A percentile compares a stretch with the other conserved stretches of the same genome.
These are phyloP conservation scores for Pedetes capensis DNA, from an alignment of 2,113 vertebrate genomes.

Conservation along the genomic window DNA sequence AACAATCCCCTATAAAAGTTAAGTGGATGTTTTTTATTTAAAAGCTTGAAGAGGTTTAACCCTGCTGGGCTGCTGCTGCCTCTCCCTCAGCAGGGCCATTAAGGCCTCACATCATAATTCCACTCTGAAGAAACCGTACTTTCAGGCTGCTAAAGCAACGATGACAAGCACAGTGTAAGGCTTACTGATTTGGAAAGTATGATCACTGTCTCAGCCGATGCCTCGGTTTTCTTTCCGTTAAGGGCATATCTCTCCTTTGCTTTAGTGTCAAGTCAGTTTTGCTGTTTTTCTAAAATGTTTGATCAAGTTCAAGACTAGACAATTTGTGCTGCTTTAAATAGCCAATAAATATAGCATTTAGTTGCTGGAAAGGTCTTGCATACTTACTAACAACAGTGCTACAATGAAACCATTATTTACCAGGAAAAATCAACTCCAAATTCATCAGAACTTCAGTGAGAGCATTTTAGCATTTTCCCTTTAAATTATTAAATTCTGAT, in stretches of 20 bases:
- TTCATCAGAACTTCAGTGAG: not conserved
- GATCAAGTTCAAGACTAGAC: slow-evolving; percentile 16
- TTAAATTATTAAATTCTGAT: not conserved
- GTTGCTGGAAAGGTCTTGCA: not conserved
- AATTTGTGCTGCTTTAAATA: not conserved
- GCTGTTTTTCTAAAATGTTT: not conserved
- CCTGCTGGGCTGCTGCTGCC: not conserved
- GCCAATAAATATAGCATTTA: not conserved
- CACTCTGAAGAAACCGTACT: not conserved
- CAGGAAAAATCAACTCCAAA: slow-evolving; percentile 6
- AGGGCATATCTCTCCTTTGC: not conserved
- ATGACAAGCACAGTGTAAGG: not conserved
- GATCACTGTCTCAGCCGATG: not conserved
- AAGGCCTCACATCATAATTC: not conserved
- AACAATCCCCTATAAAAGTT: slow-evolving; percentile 60
- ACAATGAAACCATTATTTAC: not conserved
- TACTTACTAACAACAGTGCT: not conserved
- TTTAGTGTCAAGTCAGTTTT: not conserved
- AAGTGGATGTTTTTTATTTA: slow-evolving; percentile 64
- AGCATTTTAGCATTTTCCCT: not conserved
- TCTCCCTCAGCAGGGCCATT: not conserved
- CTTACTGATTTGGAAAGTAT: not conserved
- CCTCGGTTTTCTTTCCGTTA: not conserved
- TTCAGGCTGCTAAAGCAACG: not conserved
- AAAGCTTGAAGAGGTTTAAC: slow-evolving; percentile 52